Evolutionary conservation across 53 echinoderm and acorn worm genomes (phyloP), one percentile per base, ranked within the genome.

Genomic region (Hippasteria phrygiana): DNA sequence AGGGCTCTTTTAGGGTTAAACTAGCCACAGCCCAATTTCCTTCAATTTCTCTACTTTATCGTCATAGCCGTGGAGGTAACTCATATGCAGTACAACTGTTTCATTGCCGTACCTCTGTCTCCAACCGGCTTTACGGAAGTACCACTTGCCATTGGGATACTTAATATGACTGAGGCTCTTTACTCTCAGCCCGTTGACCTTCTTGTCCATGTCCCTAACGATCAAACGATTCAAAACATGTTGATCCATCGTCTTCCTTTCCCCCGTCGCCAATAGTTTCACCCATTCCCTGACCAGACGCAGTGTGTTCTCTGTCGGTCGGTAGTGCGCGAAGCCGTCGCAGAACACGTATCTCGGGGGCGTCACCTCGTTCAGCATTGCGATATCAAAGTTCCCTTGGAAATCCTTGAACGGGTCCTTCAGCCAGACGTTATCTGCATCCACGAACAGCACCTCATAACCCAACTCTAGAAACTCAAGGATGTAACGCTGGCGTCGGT

Each of bases 351-450:
- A 18, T 6, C 11, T 28, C 4, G 69, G 17, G 26, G 83, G 41
- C 55, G 90, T 92, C 11, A 66, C 33, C 35, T 66, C 67, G 67
- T 59, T 27, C 74, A 83, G 40, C 1, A 86, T 24, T n/a, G 92
- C 81, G 20, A 96, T 73, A 71, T 96, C 96, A 64, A 88, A 92
- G 24, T 90, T 72, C 17, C 92, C 94, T 0, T 74, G 27, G 3
- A 96, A 82, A 73, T 96, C 85, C 2, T 74, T 86, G 22, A 94
- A 90, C 1, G 94, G 96, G 74, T 94, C 81, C 6, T 74, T 46
- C 24, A 90, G n/a, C 92, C 92, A 96, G n/a, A 94, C 69, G 0
- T 86, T 94, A 33, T 94, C 96, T 3, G 88, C 92, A 32, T 96
- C 67, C 7, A 12, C 36, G 12, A 66, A 66, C 0, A 66, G 36